phyloP scores from a whole-genome alignment of 2,888 invertebrate species.

The Oxyteleia sp. region DNA sequence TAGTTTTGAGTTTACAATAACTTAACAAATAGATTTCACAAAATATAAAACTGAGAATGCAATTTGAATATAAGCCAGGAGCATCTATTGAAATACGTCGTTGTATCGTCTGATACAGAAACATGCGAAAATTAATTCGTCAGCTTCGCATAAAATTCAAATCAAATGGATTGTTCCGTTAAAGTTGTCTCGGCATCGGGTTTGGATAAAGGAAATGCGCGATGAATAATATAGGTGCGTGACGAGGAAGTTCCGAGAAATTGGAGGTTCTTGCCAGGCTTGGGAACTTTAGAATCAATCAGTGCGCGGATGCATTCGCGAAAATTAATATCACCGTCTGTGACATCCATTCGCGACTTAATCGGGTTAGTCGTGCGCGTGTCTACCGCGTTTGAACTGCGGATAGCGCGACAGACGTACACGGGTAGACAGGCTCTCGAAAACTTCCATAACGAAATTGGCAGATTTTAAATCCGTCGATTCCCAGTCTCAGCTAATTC shows the following conservation, averaged over 20 bases:
- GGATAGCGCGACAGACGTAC: conserved; percentile 71
- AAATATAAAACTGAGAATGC: no score
- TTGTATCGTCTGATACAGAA: conserved; percentile 47
- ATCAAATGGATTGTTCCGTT: conserved; percentile 71
- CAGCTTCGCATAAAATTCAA: conserved; percentile 62
- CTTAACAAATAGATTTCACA: no score
- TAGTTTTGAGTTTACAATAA: no score
- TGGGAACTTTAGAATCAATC: conserved; percentile 86
- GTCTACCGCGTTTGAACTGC: conserved; percentile 74
- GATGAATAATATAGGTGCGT: conserved; percentile 71
- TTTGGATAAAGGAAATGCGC: conserved; percentile 69
- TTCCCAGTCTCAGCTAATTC: conserved; percentile 72
- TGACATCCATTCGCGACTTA: conserved; percentile 83
- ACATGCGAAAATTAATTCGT: conserved; percentile 64
- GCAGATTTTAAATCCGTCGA: conserved; percentile 76
- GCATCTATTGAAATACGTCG: conserved; percentile 11
- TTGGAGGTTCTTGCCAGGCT: conserved; percentile 80
- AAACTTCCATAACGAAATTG: conserved; percentile 77
- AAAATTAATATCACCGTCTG: conserved; percentile 86
- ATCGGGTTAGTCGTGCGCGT: conserved; percentile 81
- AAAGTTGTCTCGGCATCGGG: conserved; percentile 67
- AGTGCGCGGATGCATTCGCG: conserved; percentile 85
- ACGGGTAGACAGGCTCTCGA: conserved; percentile 74
- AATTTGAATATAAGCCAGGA: no score
- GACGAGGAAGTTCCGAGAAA: conserved; percentile 72